These are phyloP conservation scores for Megaceryle maxima DNA, from an alignment of 2,113 vertebrate genomes.

Conservation along the genomic window DNA sequence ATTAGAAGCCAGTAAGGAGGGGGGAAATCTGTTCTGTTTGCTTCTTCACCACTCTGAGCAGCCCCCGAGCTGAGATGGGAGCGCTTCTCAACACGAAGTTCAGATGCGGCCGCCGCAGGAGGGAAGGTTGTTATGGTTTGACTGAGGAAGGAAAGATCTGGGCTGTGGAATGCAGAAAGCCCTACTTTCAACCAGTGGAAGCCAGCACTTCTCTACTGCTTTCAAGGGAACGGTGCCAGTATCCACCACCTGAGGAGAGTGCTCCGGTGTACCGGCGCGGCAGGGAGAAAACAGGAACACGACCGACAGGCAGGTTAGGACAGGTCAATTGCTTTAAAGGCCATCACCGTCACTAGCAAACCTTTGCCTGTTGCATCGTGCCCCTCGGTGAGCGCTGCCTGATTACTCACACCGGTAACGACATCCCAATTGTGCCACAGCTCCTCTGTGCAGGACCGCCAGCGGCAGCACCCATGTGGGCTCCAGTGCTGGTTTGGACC, in stretches of 20 bases:
- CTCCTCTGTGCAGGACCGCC: fast-evolving
- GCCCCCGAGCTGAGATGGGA: neutral
- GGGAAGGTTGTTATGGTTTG: neutral
- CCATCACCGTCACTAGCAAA: neutral
- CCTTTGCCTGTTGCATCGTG: neutral
- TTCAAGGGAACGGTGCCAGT: neutral
- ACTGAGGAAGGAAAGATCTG: neutral
- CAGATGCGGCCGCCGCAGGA: neutral
- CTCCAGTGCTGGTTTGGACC: neutral
- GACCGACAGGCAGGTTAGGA: neutral
- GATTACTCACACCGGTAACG: fast-evolving
- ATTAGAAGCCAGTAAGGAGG: slow-evolving; percentile 48
- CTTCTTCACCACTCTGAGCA: neutral
- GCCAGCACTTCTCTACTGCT: neutral
- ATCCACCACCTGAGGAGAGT: neutral
- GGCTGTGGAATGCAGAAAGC: neutral
- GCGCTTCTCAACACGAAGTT: neutral
- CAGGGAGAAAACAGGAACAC: neutral
- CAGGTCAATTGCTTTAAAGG: neutral
- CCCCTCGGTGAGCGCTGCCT: neutral
- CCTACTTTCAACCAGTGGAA: neutral
- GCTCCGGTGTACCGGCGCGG: fast-evolving
- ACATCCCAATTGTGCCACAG: fast-evolving
- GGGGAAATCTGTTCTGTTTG: slow-evolving; percentile 32
- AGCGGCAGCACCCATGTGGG: fast-evolving